Conservation (phyloP, 2,888 invertebrate genomes). For the Lamellibrachia columna region DNA sequence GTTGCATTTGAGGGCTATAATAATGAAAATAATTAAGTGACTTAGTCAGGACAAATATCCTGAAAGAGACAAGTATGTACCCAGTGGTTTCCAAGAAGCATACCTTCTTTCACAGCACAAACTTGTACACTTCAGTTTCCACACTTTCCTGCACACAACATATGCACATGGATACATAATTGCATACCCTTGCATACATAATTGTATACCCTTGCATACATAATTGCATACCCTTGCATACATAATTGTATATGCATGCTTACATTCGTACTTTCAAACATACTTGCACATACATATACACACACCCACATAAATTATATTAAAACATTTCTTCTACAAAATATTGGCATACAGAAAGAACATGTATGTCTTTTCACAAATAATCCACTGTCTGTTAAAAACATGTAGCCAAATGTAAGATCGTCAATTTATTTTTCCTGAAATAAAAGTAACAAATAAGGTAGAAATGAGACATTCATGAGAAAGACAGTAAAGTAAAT, state of each 20-base stretch:
- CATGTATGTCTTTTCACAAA: not conserved
- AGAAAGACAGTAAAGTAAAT: not conserved
- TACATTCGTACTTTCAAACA: too few species aligned
- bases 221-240: too few species aligned
- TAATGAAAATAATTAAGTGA: not conserved
- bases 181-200: not conserved
- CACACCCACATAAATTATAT: not conserved
- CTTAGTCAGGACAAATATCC: not conserved
- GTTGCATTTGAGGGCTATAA: not conserved
- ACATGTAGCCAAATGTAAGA: not conserved
- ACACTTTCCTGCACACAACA: not conserved
- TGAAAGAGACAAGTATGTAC: not conserved
- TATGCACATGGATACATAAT: not conserved
- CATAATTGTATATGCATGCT: too few species aligned
- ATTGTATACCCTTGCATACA: too few species aligned
- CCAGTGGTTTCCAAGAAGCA: not conserved
- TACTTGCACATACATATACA: not conserved
- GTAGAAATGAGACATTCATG: not conserved
- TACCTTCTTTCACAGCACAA: not conserved
- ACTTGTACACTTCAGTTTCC: not conserved
- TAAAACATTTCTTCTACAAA: not conserved
- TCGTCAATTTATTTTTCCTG: not conserved
- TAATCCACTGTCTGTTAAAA: not conserved
- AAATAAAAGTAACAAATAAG: not conserved
- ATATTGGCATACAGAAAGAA: not conserved